Conservation (phyloP, 2,888 invertebrate species). For the Cacoxenus indagator region DNA sequence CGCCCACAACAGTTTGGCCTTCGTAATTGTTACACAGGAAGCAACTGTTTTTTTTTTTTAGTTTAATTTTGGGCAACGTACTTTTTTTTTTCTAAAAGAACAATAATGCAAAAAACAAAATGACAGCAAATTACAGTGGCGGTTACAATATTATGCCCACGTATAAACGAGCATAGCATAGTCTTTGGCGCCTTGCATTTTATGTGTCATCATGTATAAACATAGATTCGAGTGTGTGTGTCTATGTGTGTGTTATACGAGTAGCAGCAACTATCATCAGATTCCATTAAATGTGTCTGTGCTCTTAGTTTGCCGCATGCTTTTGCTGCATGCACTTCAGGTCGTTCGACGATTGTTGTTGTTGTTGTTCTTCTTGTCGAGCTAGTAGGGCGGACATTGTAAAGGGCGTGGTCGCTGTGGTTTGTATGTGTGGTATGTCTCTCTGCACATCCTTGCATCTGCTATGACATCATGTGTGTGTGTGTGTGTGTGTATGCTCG, state of each 20-base stretch:
- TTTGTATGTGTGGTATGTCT: no score
- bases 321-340: neutral
- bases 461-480: neutral
- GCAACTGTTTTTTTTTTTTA: no score
- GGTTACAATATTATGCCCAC: neutral
- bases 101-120: neutral
- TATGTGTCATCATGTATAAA: conserved; percentile 9
- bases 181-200: neutral
- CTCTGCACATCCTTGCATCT: neutral
- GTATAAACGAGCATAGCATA: no score
- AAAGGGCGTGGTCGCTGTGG: neutral
- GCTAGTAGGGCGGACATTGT: no score
- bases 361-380: no score
- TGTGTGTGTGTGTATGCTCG: neutral
- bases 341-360: no score
- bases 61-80: no score
- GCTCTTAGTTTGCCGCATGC: neutral
- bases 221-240: neutral
- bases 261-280: neutral
- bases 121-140: neutral
- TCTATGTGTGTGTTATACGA: neutral
- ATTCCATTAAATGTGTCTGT: neutral
- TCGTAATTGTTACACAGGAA: neutral
- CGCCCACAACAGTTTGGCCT: neutral
- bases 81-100: no score